Percentiles rank a stretch among this genome's conserved stretches.
Evolutionary conservation across 2,888 invertebrate species (phyloP).

Genomic region (Elysia crispata): DNA sequence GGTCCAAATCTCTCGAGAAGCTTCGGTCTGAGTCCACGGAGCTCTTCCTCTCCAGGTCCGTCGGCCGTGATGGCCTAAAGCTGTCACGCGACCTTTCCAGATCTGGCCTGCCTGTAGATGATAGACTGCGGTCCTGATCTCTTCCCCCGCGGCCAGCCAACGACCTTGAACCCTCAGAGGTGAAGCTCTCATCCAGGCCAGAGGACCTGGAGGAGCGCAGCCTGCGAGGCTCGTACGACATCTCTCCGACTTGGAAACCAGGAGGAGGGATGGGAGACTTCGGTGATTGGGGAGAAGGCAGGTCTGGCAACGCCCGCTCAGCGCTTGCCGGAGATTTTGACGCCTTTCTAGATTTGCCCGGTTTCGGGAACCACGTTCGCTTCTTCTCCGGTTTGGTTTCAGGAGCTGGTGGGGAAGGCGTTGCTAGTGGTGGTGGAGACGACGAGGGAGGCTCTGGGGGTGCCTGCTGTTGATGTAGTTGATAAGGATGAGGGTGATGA

Average conservation of each 20-base stretch:
- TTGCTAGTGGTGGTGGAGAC: background rate
- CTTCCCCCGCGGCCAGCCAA: background rate
- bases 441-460: background rate
- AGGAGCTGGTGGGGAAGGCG: background rate
- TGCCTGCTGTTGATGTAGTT: too few relatives aligned
- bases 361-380: conserved; percentile 44
- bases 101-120: background rate
- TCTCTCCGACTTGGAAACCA: conserved; percentile 36
- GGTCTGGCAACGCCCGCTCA: background rate
- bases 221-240: conserved; percentile 42
- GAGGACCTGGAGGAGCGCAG: conserved; percentile 27
- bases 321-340: background rate
- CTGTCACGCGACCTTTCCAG: conserved; percentile 33
- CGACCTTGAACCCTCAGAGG: conserved; percentile 10
- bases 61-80: background rate
- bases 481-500: too few relatives aligned
- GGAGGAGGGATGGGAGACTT: conserved; percentile 20
- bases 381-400: conserved; percentile 39
- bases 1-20: conserved; percentile 3
- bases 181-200: conserved; percentile 26
- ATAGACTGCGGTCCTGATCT: conserved; percentile 14
- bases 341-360: conserved; percentile 15
- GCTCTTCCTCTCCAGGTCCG: conserved; percentile 14
- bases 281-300: background rate
- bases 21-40: conserved; percentile 26